Conservation (phyloP, 1,140 invertebrate genomes). For the Gryllus bimaculatus region DNA sequence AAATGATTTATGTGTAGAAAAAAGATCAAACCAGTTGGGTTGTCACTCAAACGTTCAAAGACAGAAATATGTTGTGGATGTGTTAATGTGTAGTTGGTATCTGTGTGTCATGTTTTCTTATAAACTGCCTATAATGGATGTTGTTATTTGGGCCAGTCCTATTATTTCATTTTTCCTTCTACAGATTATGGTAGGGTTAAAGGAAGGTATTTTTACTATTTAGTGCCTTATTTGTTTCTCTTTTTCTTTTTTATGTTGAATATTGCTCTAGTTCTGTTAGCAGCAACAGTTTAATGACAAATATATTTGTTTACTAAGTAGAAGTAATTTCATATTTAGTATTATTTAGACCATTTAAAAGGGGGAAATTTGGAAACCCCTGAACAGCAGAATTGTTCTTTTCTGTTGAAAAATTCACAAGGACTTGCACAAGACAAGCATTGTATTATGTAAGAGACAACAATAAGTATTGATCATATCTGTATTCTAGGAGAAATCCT, state of each 20-base stretch:
- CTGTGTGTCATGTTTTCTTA: neutral
- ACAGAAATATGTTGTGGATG: neutral
- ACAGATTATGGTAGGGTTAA: neutral
- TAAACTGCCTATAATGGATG: neutral
- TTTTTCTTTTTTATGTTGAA: neutral
- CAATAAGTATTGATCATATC: neutral
- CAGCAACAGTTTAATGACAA: neutral
- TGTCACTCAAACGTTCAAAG: neutral
- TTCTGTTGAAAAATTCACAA: neutral
- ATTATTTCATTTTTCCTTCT: neutral
- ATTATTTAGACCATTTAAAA: neutral
- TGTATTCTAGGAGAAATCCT: neutral
- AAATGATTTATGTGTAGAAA: neutral
- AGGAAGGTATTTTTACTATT: neutral
- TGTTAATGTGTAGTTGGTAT: neutral
- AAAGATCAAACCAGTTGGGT: neutral
- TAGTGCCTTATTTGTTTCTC: neutral
- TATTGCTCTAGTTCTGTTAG: neutral
- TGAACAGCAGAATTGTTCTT: neutral
- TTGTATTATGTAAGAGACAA: neutral
- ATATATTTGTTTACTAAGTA: neutral
- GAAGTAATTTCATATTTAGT: neutral
- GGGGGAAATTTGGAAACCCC: neutral
- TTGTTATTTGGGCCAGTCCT: neutral
- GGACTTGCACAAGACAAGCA: neutral